phyloP scores from a whole-genome alignment of 1,140 invertebrate species.

The Zaprionus gabonicus region DNA sequence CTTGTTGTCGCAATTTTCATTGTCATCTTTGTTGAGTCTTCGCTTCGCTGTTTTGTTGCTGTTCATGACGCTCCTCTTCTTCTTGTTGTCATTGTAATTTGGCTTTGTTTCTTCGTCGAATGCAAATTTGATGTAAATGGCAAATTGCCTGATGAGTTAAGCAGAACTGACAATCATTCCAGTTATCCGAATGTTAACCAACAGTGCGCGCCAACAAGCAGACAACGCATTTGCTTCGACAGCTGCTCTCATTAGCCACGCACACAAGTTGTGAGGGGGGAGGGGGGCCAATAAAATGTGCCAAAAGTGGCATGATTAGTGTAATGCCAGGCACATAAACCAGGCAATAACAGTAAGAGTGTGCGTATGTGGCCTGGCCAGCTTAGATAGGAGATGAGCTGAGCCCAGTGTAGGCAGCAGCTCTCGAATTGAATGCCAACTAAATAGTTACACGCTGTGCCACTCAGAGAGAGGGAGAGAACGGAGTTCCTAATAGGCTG shows the following conservation, averaged over 20 bases:
- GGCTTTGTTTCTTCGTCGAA: constrained; percentile 33
- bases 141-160: constrained; percentile 48
- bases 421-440: constrained; percentile 52
- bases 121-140: constrained; percentile 63
- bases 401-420: constrained; percentile 41
- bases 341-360: constrained; percentile 24
- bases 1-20: constrained; percentile 43
- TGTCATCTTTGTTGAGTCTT: constrained; percentile 47
- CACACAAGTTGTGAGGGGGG: constrained; percentile 49
- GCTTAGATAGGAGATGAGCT: constrained; percentile 23
- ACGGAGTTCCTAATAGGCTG: constrained; percentile 44
- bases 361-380: constrained; percentile 36
- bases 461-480: neutral
- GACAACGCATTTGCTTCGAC: constrained; percentile 8
- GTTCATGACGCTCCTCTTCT: neutral
- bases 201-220: constrained; percentile 6
- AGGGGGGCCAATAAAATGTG: constrained; percentile 56
- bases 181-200: constrained; percentile 41
- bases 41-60: neutral
- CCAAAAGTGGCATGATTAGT: constrained; percentile 75
- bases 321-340: constrained; percentile 66
- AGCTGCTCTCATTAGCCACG: constrained; percentile 62
- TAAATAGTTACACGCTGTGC: constrained; percentile 39
- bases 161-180: constrained; percentile 15
- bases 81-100: constrained; percentile 35